Evolutionary conservation across 2,888 invertebrate genomes (phyloP).

Genomic region (Leptinotarsa tumamoca): DNA sequence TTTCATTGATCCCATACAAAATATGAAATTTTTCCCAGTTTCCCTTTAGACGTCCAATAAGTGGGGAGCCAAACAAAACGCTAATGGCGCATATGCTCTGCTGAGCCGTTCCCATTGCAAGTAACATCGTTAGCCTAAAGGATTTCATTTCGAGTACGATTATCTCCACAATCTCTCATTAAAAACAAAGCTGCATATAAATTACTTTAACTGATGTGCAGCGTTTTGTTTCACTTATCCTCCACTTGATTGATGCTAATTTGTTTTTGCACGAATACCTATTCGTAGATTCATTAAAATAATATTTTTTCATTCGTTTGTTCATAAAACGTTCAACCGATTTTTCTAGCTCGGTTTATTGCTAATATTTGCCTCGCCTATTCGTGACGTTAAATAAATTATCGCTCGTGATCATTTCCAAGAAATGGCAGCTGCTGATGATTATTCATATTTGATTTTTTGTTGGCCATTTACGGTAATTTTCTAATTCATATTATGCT

Average conservation of each 20-base stretch:
- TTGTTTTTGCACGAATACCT: slow-evolving; percentile 28
- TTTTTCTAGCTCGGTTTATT: slow-evolving; percentile 11
- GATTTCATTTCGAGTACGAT: slow-evolving; percentile 36
- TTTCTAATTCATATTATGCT: neutral
- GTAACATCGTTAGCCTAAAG: slow-evolving; percentile 35
- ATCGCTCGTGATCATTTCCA: neutral
- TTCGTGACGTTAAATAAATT: slow-evolving; percentile 10
- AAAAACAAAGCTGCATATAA: slow-evolving; percentile 37
- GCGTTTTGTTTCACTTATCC: slow-evolving; percentile 32
- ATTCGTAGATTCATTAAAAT: slow-evolving; percentile 27
- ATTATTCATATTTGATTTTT: slow-evolving; percentile 7
- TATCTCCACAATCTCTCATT: slow-evolving; percentile 37
- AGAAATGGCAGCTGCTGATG: neutral
- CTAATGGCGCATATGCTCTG: neutral
- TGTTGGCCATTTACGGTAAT: neutral
- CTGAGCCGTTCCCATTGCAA: slow-evolving; percentile 18
- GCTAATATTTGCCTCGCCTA: slow-evolving; percentile 8
- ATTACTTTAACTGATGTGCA: slow-evolving; percentile 33
- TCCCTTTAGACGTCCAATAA: no score
- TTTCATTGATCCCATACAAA: no score
- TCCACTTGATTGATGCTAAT: slow-evolving; percentile 36
- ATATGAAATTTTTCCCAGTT: no score
- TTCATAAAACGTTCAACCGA: slow-evolving; percentile 6
- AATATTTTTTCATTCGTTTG: slow-evolving; percentile 2
- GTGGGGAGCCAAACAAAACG: neutral